A percentile compares a stretch with the other conserved stretches of the same genome.
Evolutionary conservation across 1,140 invertebrate species (phyloP).

Genomic region (Thereuonema tuberculata): DNA sequence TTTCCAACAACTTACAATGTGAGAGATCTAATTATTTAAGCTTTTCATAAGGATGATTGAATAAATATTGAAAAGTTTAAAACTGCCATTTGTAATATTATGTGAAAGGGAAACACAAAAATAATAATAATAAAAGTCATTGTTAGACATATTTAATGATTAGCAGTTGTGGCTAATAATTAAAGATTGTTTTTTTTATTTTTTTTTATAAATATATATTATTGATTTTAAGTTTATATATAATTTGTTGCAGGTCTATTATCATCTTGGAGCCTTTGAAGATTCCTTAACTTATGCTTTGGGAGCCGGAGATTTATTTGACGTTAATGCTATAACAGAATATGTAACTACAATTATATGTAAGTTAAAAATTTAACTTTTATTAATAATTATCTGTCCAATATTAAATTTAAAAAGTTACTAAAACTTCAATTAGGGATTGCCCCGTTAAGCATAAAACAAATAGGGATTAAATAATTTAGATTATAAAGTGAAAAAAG

Average conservation of each 20-base stretch:
- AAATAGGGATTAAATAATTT: too few relatives aligned
- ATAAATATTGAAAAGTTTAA: not conserved
- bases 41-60: too few relatives aligned
- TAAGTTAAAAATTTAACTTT: slow-evolving; percentile 27
- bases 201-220: not conserved
- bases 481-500: not conserved
- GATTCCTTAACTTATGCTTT: slow-evolving; percentile 89
- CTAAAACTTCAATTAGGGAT: too few relatives aligned
- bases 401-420: too few relatives aligned
- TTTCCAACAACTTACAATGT: too few relatives aligned
- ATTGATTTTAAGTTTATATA: not conserved
- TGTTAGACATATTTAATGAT: not conserved
- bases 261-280: slow-evolving; percentile 91
- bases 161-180: too few relatives aligned
- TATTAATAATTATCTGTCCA: slow-evolving; percentile 5
- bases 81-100: too few relatives aligned
- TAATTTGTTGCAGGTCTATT: slow-evolving; percentile 55
- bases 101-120: too few relatives aligned
- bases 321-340: slow-evolving; percentile 81
- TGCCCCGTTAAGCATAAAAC: not conserved
- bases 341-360: slow-evolving; percentile 93
- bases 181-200: slow-evolving; percentile 8
- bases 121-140: too few relatives aligned
- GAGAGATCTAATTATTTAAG: too few relatives aligned
- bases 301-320: slow-evolving; percentile 81